Conservation (phyloP, 2,113 vertebrate species). For the Copsychus sechellarum region DNA sequence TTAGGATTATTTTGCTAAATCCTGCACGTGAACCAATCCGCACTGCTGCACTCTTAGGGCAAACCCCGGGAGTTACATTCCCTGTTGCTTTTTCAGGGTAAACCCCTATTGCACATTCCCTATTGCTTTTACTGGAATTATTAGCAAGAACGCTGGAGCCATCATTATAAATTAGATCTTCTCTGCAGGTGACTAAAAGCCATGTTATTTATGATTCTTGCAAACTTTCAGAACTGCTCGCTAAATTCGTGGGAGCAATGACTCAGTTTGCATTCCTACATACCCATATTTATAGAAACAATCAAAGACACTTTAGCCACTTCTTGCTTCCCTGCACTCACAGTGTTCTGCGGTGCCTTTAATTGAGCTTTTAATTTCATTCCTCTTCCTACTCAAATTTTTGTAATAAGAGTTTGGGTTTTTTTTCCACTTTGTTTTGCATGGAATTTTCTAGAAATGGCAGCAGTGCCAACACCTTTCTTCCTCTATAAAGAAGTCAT, state of each 20-base stretch:
- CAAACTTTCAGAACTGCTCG: background rate
- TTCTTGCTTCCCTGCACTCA: background rate
- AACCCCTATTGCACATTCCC: too few species aligned
- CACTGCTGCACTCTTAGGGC: background rate
- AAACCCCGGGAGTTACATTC: too few species aligned
- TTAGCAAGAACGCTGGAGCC: background rate
- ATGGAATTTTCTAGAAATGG: background rate
- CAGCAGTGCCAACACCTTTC: background rate
- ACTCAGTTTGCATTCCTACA: background rate
- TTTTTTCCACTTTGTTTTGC: background rate
- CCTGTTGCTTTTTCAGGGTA: too few species aligned
- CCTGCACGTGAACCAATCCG: background rate
- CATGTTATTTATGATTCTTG: background rate
- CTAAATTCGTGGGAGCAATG: background rate
- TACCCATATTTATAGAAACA: conserved; percentile 15
- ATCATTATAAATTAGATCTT: background rate
- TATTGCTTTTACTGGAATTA: background rate
- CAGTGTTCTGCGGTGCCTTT: background rate
- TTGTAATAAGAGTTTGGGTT: background rate
- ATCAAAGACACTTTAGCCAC: background rate
- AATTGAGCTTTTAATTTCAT: background rate
- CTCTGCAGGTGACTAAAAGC: background rate
- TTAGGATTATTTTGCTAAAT: background rate
- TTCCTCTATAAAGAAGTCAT: too few species aligned
- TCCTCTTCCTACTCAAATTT: background rate